Base-by-base conservation (phyloP, 2,797 vertebrate species). In the Limosa lapponica region DNA sequence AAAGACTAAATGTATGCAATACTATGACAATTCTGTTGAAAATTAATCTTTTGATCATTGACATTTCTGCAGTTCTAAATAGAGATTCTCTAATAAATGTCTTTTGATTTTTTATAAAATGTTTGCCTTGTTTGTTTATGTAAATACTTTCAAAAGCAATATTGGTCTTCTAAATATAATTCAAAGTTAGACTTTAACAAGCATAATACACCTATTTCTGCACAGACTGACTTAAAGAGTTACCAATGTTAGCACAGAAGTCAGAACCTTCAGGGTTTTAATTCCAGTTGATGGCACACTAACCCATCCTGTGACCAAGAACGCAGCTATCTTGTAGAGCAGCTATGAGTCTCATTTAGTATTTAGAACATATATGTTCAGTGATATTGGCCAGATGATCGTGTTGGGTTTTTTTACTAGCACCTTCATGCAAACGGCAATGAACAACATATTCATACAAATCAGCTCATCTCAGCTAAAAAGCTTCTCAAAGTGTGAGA, bases 1-100 rank as follows among this genome's bases (percentile, higher is more conserved):
- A 92, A 83, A 94, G 77, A 83, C 30, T 69, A 87, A 89, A 90
- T 54, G 39, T 94, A 67, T 48, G 16, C 25, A 84, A 36, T 66
- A 94, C 49, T 71, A 87, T 44, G 46, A 85, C 54, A 90, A 61
- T 72, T 95, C 37, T 77, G 88, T 69, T 93, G 73, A 90, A 86
- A 95, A 91, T 48, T 41, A 52, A 65, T 41, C 25, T 70, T 41
- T 22, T 22, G 27, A 46, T 48, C 5, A 10, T 37, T 70, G 43
- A 77, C 62, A n/a, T 95, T 89, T 88, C 58, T 86, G 49, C 54
- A 91, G 11, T 36, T 90, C 59, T 93, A 93, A 67, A 91, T 51
- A 87, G 34, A 54, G 2, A 19, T 59, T 80, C 27, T 72, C n/a
- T 66, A 67, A 64, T 4, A 75, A 67, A 39, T 6, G 2, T 20